A percentile compares a stretch with the other conserved stretches of the same genome.
These are phyloP conservation scores for Drosophila virilis DNA, from an alignment of 1,140 invertebrate species.

Conservation along the genomic window DNA sequence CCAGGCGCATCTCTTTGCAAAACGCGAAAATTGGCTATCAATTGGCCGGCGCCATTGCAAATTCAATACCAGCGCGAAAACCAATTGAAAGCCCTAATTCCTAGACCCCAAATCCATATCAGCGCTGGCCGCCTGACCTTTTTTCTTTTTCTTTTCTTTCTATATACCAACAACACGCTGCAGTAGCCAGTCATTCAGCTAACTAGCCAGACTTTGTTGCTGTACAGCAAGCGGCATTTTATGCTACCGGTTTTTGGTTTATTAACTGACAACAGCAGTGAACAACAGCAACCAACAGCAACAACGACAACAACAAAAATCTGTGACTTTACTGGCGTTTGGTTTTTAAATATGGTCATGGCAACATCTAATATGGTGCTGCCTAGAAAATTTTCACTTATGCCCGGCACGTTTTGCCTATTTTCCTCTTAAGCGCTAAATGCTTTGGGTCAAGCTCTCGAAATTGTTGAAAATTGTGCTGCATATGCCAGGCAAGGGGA, in stretches of 20 bases:
- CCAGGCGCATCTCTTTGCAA: background rate
- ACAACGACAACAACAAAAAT: constrained; percentile 45
- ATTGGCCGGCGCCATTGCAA: constrained; percentile 28
- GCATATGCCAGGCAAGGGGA: background rate
- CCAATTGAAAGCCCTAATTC: constrained; percentile 18
- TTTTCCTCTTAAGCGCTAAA: constrained; percentile 66
- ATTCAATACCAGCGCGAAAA: constrained; percentile 20
- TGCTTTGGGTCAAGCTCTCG: constrained; percentile 60
- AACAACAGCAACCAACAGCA: constrained; percentile 18
- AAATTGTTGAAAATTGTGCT: constrained; percentile 48
- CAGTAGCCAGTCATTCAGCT: constrained; percentile 42
- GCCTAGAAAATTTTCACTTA: constrained; percentile 76
- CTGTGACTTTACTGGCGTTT: constrained; percentile 63
- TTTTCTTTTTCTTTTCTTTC: constrained; percentile 27
- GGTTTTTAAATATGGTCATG: constrained; percentile 71
- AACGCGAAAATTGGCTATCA: constrained; percentile 43
- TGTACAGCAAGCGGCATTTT: constrained; percentile 62
- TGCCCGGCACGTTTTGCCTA: constrained; percentile 72
- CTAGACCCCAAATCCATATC: constrained; percentile 18
- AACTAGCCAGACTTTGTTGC: constrained; percentile 26
- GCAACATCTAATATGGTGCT: constrained; percentile 61
- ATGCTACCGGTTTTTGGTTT: constrained; percentile 78
- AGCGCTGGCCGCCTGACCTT: constrained; percentile 65
- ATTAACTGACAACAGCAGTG: constrained; percentile 58
- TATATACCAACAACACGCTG: constrained; percentile 42